These are phyloP conservation scores for Cremastobaeus sp. DNA, from an alignment of 2,888 invertebrate species.

Conservation along the genomic window DNA sequence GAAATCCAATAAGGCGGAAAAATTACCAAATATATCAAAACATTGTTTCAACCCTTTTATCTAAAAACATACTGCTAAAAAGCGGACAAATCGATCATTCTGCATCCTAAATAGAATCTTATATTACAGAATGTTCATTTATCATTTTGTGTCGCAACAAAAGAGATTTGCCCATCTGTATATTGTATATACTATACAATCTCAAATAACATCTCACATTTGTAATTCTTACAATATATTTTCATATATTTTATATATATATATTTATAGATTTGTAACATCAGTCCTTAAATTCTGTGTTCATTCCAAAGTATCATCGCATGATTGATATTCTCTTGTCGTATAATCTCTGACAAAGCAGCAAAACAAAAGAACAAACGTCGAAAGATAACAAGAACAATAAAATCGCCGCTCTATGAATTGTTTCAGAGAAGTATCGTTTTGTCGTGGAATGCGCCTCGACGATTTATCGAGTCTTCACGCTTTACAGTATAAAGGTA, in stretches of 20 bases:
- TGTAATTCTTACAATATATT: constrained; percentile 60
- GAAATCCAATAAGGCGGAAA: no score
- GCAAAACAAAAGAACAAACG: constrained; percentile 48
- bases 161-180: constrained; percentile 60
- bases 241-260: constrained; percentile 59
- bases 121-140: constrained; percentile 73
- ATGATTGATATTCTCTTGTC: constrained; percentile 13
- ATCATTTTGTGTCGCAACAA: constrained; percentile 62
- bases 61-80: constrained; percentile 47
- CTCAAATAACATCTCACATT: constrained; percentile 68
- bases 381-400: constrained; percentile 59
- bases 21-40: constrained; percentile 25
- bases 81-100: constrained; percentile 46
- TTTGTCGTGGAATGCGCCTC: constrained; percentile 33
- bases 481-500: constrained; percentile 54
- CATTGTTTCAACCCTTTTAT: constrained; percentile 9
- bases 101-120: constrained; percentile 68
- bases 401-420: constrained; percentile 30
- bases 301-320: constrained; percentile 29
- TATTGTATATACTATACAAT: constrained; percentile 71
- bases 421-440: constrained; percentile 25
- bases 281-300: constrained; percentile 64
- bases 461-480: constrained; percentile 37
- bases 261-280: constrained; percentile 65
- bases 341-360: constrained; percentile 16